Base-by-base conservation (phyloP, 2,797 vertebrate species). In the Petrocephalus sullivani region DNA sequence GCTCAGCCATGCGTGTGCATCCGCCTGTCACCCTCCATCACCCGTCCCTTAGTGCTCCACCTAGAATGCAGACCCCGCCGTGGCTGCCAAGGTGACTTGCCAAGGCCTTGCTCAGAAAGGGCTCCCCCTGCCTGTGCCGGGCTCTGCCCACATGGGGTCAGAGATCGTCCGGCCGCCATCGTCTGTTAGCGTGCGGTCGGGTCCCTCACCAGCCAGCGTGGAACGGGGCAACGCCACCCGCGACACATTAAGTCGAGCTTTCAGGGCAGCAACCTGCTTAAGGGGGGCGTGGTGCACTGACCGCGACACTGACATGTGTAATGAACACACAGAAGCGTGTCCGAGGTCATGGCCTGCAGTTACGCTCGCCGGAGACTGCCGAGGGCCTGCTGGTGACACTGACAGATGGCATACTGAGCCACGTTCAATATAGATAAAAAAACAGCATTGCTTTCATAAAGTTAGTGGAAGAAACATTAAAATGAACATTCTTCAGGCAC, bases 31-130 rank as follows among this genome's bases (percentile, higher is more conserved):
- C 37, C 51, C 23, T 33, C 49, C 2, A 57, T 60, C 56, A 53
- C 21, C 28, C 49, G n/a, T 61, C 58, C 41, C n/a, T 41, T 37
- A 19, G 12, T 23, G 51, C 21, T 57, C 58, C 84, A 85, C 78
- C 78, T 88, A 37, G n/a, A 87, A 41, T 60, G 23, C 67, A 86
- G 61, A 58, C 21, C 85, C 86, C 0, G 49, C n/a, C 16, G 16
- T 53, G 46, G 85, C 51, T 87, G 85, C 88, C 85, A 41, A 33
- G 88, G 71, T 87, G 56, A 82, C 71, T 51, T 61, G 56, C 9
- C 56, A 82, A 71, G 88, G 53, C 56, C 21, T 49, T 46, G 46
- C 67, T 9, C 21, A 37, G 12, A 71, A 71, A 71, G 33, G 28
- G 4, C n/a, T 54, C 54, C 41, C 51, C 23, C 54, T 57, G 60